Conservation (phyloP, 2,113 vertebrate genomes). For the Girardinichthys multiradiatus region DNA sequence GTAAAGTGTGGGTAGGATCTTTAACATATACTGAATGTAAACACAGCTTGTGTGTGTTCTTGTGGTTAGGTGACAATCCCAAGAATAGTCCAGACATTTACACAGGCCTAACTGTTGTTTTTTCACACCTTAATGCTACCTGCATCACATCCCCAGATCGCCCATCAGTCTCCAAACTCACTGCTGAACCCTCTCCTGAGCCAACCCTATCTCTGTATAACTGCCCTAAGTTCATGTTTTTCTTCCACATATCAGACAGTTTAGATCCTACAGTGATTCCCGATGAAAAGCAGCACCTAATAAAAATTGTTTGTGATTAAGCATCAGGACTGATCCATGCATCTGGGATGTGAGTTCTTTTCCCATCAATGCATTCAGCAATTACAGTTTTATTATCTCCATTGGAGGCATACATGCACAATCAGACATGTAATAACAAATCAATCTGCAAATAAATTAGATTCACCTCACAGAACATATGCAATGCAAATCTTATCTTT, state of each 20-base stretch:
- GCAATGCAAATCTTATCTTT: constrained; percentile 69
- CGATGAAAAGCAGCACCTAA: constrained; percentile 58
- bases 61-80: constrained; percentile 73
- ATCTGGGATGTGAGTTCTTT: constrained; percentile 63
- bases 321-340: constrained; percentile 54
- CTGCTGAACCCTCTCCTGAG: constrained; percentile 41
- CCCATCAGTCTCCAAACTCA: constrained; percentile 55
- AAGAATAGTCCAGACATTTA: constrained; percentile 72
- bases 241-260: constrained; percentile 40
- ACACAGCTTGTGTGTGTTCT: constrained; percentile 49
- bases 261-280: constrained; percentile 54
- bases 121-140: constrained; percentile 79
- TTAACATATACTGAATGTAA: constrained; percentile 25
- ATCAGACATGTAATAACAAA: constrained; percentile 55
- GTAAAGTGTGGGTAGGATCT: constrained; percentile 3
- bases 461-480: constrained; percentile 62
- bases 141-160: constrained; percentile 79
- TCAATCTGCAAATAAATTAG: constrained; percentile 48
- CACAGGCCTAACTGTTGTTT: constrained; percentile 80
- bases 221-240: constrained; percentile 40
- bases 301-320: constrained; percentile 55
- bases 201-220: constrained; percentile 17
- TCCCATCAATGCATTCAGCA: constrained; percentile 57
- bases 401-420: constrained; percentile 57
- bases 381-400: constrained; percentile 67